Base-by-base conservation (phyloP, 37 sponge, comb jelly and placozoan genomes). In the Ephydatia muelleri region DNA sequence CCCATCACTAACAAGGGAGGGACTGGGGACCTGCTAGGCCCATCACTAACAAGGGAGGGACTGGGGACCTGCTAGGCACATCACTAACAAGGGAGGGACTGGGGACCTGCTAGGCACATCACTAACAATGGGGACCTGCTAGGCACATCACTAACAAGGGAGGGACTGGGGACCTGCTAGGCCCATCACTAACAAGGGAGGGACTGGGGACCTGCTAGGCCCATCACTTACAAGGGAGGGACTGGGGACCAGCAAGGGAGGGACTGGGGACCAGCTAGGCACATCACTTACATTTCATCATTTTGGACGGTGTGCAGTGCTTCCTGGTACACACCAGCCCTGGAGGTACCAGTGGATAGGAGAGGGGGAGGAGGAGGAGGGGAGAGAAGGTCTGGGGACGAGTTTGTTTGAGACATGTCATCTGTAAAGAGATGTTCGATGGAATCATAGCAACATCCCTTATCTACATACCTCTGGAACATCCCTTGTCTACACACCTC, bases 111-210 rank as follows among this genome's bases (percentile, higher is more conserved):
- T n/a, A n/a, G n/a, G n/a, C n/a, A n/a, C n/a, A n/a, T n/a, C n/a
- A n/a, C n/a, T n/a, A n/a, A n/a, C n/a, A n/a, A n/a, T n/a, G n/a
- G n/a, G n/a, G n/a, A n/a, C n/a, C n/a, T n/a, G n/a, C n/a, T n/a
- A n/a, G n/a, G n/a, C n/a, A n/a, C n/a, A n/a, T n/a, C 70, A 82
- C 2, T 47, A 48, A 67, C 37, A 3, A 49, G 67, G 67, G 80
- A 65, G 37, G 48, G n/a, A n/a, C n/a, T n/a, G n/a, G n/a, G n/a
- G n/a, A n/a, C n/a, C n/a, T n/a, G n/a, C n/a, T n/a, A n/a, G n/a
- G n/a, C n/a, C n/a, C n/a, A n/a, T n/a, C n/a, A n/a, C n/a, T n/a
- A n/a, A n/a, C n/a, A n/a, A n/a, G n/a, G n/a, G n/a, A n/a, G n/a
- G n/a, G n/a, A n/a, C n/a, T n/a, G n/a, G n/a, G n/a, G n/a, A n/a